Conservation (phyloP, 2,113 vertebrate species). For the Oostethus manadensis region DNA sequence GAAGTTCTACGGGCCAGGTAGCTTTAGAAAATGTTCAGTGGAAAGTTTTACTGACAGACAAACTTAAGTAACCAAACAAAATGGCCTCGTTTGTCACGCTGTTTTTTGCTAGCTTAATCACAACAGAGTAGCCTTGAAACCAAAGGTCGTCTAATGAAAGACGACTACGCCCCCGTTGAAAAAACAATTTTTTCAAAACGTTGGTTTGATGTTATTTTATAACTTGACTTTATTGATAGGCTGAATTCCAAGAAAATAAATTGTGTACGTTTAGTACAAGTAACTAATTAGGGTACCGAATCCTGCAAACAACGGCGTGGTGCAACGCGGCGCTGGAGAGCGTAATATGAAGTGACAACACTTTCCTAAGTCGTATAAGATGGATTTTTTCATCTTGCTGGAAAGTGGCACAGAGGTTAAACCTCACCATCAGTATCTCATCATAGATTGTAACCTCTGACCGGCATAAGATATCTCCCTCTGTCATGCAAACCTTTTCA, state of each 20-base stretch:
- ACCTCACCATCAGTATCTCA: slow-evolving; percentile 5
- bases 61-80: not conserved
- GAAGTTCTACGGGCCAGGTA: slow-evolving; percentile 95
- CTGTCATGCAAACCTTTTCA: not conserved
- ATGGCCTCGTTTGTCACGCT: not conserved
- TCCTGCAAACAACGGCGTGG: too few species aligned
- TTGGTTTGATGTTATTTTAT: not conserved
- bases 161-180: too few species aligned
- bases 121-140: slow-evolving; percentile 35
- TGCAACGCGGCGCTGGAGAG: too few species aligned
- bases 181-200: not conserved
- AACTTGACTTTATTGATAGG: not conserved
- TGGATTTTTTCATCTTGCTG: not conserved
- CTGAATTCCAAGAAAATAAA: not conserved
- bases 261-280: too few species aligned
- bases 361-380: not conserved
- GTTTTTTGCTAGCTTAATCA: not conserved
- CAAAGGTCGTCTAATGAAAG: slow-evolving; percentile 43
- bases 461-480: slow-evolving; percentile 18
- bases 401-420: slow-evolving; percentile 11
- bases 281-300: too few species aligned
- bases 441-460: slow-evolving; percentile 51
- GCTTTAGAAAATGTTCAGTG: not conserved
- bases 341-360: too few species aligned
- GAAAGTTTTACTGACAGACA: not conserved